Evolutionary conservation across 2,113 vertebrate genomes (phyloP), one percentile per base, ranked within the genome.

Genomic region (Carassius gibelio): DNA sequence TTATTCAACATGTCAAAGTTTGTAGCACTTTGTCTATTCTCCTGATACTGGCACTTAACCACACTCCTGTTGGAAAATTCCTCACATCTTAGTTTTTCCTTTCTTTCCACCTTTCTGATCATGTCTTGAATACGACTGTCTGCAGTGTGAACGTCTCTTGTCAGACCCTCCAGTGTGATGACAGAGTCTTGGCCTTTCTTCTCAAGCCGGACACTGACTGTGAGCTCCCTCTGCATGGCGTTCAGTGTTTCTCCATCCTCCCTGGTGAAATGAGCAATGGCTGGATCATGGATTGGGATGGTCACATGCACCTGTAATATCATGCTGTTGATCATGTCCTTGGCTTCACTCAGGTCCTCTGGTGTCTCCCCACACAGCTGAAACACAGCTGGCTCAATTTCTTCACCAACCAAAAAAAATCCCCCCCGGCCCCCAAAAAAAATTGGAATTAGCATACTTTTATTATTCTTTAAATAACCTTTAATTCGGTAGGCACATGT

Each of bases 11-110:
- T 64, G 87, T 96, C 95, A 85, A 97, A 96, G 79, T 90, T 0
- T 36, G 69, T 2, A 48, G 86, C 87, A 0, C 62, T 2, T 0
- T 84, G 83, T 0, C 36, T 8, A 0, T 0, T 0, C 0, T 87
- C 2, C 55, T 86, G 34, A 61, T 94, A 95, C 64, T 91, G 93
- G 96, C 97, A 98, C 48, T 96, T 90, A 9, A 98, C 92, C 23
- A 81, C 62, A 0, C 89, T 90, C 8, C 77, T 88, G 66, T 93
- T 11, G 15, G 90, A 80, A 0, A 94, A 86, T 11, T 96, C 96
- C 21, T 92, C 94, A 19, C 2, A 91, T 80, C 1, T 91, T 52
- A 84, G 30, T 11, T 85, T 92, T 86, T 1, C 36, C 87, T 23
- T 91, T 84, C 81, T 85, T 83, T 94, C 94, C 9, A 94, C 72